A percentile compares a stretch with the other conserved stretches of the same genome.
Conservation (phyloP, 2,113 vertebrate genomes). For the Syngnathus scovelli region DNA sequence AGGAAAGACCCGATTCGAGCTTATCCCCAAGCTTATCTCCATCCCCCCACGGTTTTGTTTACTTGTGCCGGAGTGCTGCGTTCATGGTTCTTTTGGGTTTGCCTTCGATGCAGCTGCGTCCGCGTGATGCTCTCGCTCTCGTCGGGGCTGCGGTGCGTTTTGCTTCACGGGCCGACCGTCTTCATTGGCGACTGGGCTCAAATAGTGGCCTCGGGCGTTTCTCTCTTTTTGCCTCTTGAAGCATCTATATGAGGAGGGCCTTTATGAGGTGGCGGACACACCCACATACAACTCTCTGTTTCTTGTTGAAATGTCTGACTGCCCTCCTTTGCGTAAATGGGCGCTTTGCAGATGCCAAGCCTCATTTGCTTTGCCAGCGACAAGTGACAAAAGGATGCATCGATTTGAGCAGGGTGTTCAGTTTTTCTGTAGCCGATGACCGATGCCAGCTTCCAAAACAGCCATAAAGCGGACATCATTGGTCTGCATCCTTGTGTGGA, state of each 20-base stretch:
- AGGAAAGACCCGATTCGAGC: conserved; percentile 56
- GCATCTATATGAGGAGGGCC: background rate
- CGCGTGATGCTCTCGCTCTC: no score
- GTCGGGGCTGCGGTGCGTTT: no score
- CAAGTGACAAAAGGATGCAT: background rate
- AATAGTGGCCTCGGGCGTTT: background rate
- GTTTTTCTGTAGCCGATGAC: background rate
- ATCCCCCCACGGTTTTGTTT: conserved; percentile 21
- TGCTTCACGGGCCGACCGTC: background rate
- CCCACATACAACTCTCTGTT: background rate
- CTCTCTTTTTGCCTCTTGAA: background rate
- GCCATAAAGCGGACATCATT: background rate
- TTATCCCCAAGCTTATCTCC: background rate
- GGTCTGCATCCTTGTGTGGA: background rate
- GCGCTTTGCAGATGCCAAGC: background rate
- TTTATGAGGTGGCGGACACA: background rate
- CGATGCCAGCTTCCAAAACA: background rate
- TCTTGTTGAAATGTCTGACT: no score
- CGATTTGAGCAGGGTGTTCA: background rate
- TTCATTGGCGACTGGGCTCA: conserved; percentile 11
- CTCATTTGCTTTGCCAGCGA: no score
- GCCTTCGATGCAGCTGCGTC: conserved; percentile 56
- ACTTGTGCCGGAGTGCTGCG: conserved; percentile 41
- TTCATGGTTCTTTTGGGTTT: conserved; percentile 41
- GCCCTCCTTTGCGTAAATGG: background rate